Evolutionary conservation across 2,797 vertebrate species (phyloP), one percentile per base, ranked within the genome.

Genomic region (Notoglanidium macrostoma): DNA sequence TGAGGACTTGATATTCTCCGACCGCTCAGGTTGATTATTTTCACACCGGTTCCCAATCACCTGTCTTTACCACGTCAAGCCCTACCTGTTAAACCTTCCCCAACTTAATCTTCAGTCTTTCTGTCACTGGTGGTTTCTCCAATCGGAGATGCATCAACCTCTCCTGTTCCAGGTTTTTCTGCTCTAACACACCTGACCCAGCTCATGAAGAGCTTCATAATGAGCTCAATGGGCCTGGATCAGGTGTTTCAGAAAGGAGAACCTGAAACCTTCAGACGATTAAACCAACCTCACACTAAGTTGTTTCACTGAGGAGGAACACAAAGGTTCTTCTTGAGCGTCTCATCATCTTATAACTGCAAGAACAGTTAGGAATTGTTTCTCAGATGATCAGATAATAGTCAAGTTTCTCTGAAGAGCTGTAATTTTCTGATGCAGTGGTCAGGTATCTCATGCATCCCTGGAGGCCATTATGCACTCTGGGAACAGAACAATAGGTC

Each of bases 381-480:
- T 57, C 29, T 11, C 12, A 32, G 72, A 82, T 49, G 65, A 55
- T 86, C 51, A 59, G 55, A 14, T 7, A 85, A 59, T 51, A 61
- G 14, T 35, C 44, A 15, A 68, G 73, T 87, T 74, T 59, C 83
- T 86, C 14, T 81, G 57, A 80, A 86, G 74, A n/a, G 21, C 67
- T 57, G 83, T 77, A 85, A 86, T 92, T 88, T 89, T 90, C 86
- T 77, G 54, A 85, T 79, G 72, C 85, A 88, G 78, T 85, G 85
- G 44, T 87, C 85, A 67, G 63, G 86, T 40, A 67, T 21, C 77
- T 87, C 83, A 84, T 84, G 79, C 35, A 83, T 44, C 10, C 26
- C 35, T 26, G 54, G 73, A 59, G 72, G 73, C 86, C 74, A 74
- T 89, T 88, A 82, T 19, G 35, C 49, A 49, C 72, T 67, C 40